Percentiles rank a stretch among this genome's conserved stretches.
Evolutionary conservation across 2,888 invertebrate species (phyloP).

Genomic region (Drosophila peninsularis): DNA sequence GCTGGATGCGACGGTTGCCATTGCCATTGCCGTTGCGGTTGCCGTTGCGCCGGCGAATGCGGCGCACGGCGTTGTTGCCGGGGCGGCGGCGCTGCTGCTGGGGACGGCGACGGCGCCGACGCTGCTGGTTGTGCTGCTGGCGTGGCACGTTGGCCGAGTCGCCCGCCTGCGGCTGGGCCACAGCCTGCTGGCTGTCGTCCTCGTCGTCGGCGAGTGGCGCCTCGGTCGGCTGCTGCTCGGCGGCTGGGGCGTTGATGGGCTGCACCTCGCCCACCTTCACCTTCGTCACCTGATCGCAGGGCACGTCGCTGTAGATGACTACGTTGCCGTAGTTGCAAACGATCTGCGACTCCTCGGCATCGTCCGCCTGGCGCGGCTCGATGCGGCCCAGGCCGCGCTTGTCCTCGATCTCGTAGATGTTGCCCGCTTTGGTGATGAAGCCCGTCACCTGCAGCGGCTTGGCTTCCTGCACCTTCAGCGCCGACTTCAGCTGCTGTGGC

Average conservation of each 20-base stretch:
- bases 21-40: constrained; percentile 25
- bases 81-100: constrained; percentile 46
- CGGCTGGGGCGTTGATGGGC: constrained; percentile 17
- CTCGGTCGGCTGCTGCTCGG: constrained; percentile 15
- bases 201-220: not conserved
- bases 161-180: constrained; percentile 5
- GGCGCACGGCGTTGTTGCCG: constrained; percentile 27
- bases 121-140: constrained; percentile 43
- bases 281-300: constrained; percentile 74
- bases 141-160: constrained; percentile 46
- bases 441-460: constrained; percentile 76
- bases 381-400: constrained; percentile 71
- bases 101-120: constrained; percentile 45
- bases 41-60: constrained; percentile 21
- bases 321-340: constrained; percentile 81
- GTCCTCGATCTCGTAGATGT: constrained; percentile 78
- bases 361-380: constrained; percentile 68
- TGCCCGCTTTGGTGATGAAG: constrained; percentile 78
- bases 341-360: constrained; percentile 48
- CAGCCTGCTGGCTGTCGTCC: not conserved
- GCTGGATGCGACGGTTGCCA: constrained; percentile 28
- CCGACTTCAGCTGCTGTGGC: constrained; percentile 24
- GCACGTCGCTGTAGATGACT: constrained; percentile 81
- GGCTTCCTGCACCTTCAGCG: constrained; percentile 41
- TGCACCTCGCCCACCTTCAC: constrained; percentile 60